phyloP scores from a whole-genome alignment of 1,140 invertebrate genomes.

The Apocrypta bakeri region DNA sequence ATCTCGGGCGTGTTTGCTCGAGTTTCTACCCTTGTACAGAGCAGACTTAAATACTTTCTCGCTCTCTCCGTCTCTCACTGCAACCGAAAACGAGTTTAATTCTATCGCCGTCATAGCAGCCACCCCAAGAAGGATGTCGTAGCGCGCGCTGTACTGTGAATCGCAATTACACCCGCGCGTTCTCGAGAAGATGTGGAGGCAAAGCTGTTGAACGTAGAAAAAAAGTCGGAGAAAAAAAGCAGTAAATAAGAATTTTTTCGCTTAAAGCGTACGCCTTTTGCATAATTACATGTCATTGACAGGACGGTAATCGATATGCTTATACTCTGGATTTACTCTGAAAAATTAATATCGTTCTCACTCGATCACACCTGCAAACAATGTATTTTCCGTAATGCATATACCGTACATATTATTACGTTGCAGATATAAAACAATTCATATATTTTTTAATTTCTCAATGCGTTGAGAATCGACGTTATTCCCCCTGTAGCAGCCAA shows the following conservation, averaged over 20 bases:
- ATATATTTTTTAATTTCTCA: too few relatives aligned
- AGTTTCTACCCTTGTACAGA: constrained; percentile 25
- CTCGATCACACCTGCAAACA: background rate
- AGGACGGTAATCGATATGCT: constrained; percentile 8
- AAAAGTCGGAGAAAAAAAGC: background rate
- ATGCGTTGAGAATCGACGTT: background rate
- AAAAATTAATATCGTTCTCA: background rate
- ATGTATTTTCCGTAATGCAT: too few relatives aligned
- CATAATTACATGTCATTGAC: constrained; percentile 28
- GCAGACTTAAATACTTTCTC: background rate
- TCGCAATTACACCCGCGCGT: constrained; percentile 28
- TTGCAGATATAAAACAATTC: too few relatives aligned
- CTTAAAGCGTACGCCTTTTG: background rate
- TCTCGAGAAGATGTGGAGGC: background rate
- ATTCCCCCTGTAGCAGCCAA: too few relatives aligned
- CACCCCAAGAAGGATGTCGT: background rate
- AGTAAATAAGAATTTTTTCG: background rate
- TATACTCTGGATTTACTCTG: background rate
- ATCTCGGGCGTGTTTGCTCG: background rate
- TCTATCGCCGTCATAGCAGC: constrained; percentile 13
- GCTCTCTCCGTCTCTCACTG: background rate
- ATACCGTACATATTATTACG: too few relatives aligned
- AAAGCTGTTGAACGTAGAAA: background rate
- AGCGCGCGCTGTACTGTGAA: constrained; percentile 10
- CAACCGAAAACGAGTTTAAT: constrained; percentile 37